Evolutionary conservation across 1,140 invertebrate species (phyloP).

Genomic region (Lordiphosa stackelbergi): DNA sequence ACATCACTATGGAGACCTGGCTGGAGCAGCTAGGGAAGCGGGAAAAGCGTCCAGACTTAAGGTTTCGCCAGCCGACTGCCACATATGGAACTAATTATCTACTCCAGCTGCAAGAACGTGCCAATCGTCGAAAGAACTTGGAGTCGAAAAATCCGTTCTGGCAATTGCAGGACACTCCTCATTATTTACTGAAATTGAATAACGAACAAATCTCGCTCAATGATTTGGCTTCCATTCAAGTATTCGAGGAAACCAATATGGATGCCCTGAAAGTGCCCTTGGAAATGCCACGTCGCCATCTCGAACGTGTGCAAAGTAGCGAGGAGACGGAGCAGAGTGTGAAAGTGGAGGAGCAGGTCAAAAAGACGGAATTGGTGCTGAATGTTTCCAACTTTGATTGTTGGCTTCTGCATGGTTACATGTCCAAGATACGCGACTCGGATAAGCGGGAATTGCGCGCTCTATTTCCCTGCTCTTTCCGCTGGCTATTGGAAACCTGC

Average conservation of each 20-base stretch:
- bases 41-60: conserved; percentile 35
- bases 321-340: conserved; percentile 1
- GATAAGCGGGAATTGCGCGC: conserved; percentile 63
- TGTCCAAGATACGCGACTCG: conserved; percentile 13
- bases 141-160: conserved; percentile 41
- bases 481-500: conserved; percentile 79
- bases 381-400: conserved; percentile 69
- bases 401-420: conserved; percentile 64
- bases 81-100: conserved; percentile 35
- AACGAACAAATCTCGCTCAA: conserved; percentile 28
- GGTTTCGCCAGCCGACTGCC: conserved; percentile 25
- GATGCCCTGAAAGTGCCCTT: conserved; percentile 40
- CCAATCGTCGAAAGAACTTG: conserved; percentile 4
- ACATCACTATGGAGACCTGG: conserved; percentile 37
- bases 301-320: not conserved
- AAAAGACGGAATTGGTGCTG: conserved; percentile 15
- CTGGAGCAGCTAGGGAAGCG: conserved; percentile 18
- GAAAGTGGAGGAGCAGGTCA: not conserved
- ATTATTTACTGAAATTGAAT: conserved; percentile 24
- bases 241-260: conserved; percentile 48
- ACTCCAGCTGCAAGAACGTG: conserved; percentile 1
- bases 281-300: conserved; percentile 36
- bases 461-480: conserved; percentile 78
- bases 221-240: conserved; percentile 36
- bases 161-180: conserved; percentile 15